Conservation (phyloP, 2,113 vertebrate species). For the Pardalotus punctatus region DNA sequence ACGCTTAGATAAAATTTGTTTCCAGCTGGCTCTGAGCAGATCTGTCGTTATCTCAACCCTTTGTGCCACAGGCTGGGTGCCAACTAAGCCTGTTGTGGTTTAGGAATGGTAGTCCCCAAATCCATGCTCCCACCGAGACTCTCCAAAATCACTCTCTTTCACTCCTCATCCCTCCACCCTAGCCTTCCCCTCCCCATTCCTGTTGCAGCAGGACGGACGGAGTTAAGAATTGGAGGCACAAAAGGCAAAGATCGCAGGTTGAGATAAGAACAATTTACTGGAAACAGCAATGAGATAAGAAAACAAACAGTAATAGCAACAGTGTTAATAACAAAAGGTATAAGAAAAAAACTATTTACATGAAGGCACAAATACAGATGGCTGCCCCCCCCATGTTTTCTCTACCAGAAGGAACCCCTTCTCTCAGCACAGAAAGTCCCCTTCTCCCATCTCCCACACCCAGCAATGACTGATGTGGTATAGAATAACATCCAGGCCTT, state of each 20-base stretch:
- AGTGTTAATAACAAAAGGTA: background rate
- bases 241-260: background rate
- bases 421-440: background rate
- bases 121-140: too few species aligned
- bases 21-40: too few species aligned
- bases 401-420: background rate
- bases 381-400: background rate
- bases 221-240: background rate
- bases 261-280: background rate
- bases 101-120: too few species aligned
- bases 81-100: too few species aligned
- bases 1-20: too few species aligned
- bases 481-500: background rate
- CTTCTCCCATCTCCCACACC: background rate
- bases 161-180: too few species aligned
- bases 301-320: background rate
- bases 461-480: background rate
- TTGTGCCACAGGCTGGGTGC: too few species aligned
- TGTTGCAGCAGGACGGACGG: background rate
- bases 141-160: too few species aligned
- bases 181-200: too few species aligned
- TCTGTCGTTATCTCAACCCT: too few species aligned
- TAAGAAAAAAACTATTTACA: background rate
- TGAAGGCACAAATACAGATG: rapidly evolving
- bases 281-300: background rate